These are phyloP conservation scores for Deroplatys truncata DNA, from an alignment of 2,888 invertebrate genomes.

Conservation along the genomic window DNA sequence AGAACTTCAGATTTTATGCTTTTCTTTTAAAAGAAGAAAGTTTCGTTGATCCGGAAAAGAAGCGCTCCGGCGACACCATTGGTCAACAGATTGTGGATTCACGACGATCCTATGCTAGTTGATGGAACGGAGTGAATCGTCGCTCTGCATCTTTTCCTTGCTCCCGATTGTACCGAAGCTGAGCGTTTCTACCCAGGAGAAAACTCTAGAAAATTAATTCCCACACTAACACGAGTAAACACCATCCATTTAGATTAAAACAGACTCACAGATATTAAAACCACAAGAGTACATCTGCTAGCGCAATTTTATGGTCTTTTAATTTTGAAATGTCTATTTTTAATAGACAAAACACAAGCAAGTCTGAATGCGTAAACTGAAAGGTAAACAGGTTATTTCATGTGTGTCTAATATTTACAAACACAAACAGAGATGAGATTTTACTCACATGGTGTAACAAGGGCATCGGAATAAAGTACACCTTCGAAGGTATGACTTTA, in stretches of 20 bases:
- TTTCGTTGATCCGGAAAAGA: too few species aligned
- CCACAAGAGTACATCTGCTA: background rate
- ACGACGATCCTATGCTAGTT: too few species aligned
- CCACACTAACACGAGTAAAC: background rate
- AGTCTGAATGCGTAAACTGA: background rate
- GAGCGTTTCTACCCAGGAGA: background rate
- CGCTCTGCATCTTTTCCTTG: background rate
- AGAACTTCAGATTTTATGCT: too few species aligned
- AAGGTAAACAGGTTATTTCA: background rate
- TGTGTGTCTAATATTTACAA: background rate
- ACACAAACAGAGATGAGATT: background rate
- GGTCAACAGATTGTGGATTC: too few species aligned
- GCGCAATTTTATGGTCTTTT: background rate
- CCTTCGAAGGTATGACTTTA: too few species aligned
- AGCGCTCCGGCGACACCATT: too few species aligned
- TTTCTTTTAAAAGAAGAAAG: too few species aligned
- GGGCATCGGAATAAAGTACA: too few species aligned
- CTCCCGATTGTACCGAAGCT: background rate
- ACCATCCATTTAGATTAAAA: background rate
- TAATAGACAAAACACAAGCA: background rate
- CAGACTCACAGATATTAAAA: background rate
- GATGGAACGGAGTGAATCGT: too few species aligned
- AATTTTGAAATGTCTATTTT: background rate
- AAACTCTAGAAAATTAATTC: background rate
- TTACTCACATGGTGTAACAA: background rate